Conservation (phyloP, 2,888 invertebrate species). For the Ophioninae sp. region DNA sequence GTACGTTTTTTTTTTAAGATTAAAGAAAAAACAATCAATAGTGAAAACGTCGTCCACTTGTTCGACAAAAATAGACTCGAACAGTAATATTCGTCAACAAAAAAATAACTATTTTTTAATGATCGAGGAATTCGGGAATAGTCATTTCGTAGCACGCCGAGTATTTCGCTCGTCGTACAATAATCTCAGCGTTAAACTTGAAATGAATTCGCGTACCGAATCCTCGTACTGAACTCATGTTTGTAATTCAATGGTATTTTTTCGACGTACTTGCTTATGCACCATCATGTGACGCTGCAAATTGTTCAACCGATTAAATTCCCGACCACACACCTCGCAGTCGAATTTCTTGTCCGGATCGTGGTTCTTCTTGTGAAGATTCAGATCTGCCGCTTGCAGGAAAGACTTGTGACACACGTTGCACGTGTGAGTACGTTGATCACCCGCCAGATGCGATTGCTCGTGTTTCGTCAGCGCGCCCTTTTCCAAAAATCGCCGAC, state of each 20-base stretch:
- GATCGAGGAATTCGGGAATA: not conserved
- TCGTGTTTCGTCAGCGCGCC: slow-evolving; percentile 80
- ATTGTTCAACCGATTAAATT: slow-evolving; percentile 80
- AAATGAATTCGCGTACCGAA: slow-evolving; percentile 46
- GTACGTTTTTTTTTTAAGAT: not conserved
- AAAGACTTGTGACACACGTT: slow-evolving; percentile 83
- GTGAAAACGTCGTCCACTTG: not conserved
- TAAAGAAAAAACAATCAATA: not conserved
- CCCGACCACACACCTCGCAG: slow-evolving; percentile 80
- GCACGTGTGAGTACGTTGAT: slow-evolving; percentile 80
- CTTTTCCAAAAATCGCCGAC: slow-evolving; percentile 80
- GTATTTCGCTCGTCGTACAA: not conserved
- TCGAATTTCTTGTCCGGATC: slow-evolving; percentile 80
- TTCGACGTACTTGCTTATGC: slow-evolving; percentile 78
- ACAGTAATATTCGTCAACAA: not conserved
- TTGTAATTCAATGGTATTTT: slow-evolving; percentile 63
- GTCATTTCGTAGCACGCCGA: not conserved
- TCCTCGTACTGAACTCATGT: slow-evolving; percentile 57
- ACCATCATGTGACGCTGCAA: slow-evolving; percentile 81
- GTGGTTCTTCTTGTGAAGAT: slow-evolving; percentile 80
- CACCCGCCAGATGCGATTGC: slow-evolving; percentile 79
- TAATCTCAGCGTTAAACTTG: slow-evolving; percentile 4
- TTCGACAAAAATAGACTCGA: not conserved
- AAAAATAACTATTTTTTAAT: not conserved
- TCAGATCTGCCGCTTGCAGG: slow-evolving; percentile 81